phyloP scores from a whole-genome alignment of 2,888 invertebrate genomes.

The Machimus atricapillus region DNA sequence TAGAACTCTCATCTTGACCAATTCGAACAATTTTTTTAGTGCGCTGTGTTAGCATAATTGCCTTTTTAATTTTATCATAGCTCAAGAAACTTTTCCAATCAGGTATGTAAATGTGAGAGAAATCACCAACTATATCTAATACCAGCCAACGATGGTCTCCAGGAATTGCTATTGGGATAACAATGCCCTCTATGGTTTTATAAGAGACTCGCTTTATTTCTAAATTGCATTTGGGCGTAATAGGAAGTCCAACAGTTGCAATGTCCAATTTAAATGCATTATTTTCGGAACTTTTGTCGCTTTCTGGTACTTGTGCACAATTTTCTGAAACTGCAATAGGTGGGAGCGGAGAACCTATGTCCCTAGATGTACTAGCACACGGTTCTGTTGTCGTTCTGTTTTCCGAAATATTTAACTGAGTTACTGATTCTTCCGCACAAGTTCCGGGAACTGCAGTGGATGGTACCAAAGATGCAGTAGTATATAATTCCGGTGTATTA shows the following conservation, averaged over 20 bases:
- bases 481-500: background rate
- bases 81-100: constrained; percentile 58
- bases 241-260: background rate
- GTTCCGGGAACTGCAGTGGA: background rate
- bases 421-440: background rate
- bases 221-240: constrained; percentile 39
- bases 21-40: constrained; percentile 55
- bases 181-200: constrained; percentile 54
- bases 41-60: constrained; percentile 52
- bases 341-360: background rate
- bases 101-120: constrained; percentile 61
- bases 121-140: constrained; percentile 58
- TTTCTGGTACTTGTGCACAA: background rate
- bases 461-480: background rate
- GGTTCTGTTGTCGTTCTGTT: background rate
- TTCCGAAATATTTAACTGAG: background rate
- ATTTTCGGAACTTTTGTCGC: background rate
- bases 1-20: background rate
- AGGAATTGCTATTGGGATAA: constrained; percentile 53
- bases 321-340: background rate
- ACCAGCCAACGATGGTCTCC: constrained; percentile 59
- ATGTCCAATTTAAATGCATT: background rate
- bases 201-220: constrained; percentile 44
- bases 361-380: background rate
- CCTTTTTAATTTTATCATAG: constrained; percentile 56